Conservation (phyloP, 1,140 invertebrate species). For the Plutomurus gul region DNA sequence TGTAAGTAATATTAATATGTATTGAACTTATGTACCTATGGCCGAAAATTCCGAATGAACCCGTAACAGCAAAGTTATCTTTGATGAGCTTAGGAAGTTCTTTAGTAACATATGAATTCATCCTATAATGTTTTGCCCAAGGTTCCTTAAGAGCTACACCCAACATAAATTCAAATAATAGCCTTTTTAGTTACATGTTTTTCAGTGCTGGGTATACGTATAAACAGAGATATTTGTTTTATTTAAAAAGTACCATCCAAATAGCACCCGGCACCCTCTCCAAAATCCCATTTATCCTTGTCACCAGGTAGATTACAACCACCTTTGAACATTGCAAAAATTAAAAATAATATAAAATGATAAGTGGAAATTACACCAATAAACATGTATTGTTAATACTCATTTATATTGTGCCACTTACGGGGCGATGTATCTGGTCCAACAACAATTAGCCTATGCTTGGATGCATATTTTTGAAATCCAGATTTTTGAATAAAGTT, state of each 20-base stretch:
- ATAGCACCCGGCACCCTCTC: conserved; percentile 94
- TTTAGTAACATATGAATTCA: conserved; percentile 94
- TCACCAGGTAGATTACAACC: conserved; percentile 87
- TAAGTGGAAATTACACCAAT: neutral
- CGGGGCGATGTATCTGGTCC: conserved; percentile 52
- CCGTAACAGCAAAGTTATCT: conserved; percentile 56
- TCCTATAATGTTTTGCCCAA: conserved; percentile 92
- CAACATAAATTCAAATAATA: too few relatives aligned
- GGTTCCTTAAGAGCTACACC: conserved; percentile 85
- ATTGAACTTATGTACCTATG: conserved; percentile 54
- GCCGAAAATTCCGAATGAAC: conserved; percentile 56
- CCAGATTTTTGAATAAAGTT: conserved; percentile 97
- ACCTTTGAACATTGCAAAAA: conserved; percentile 65
- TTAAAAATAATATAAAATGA: conserved; percentile 7
- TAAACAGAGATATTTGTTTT: too few relatives aligned
- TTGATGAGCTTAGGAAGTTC: conserved; percentile 83
- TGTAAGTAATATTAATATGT: too few relatives aligned
- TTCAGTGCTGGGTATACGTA: too few relatives aligned
- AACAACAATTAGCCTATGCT: conserved; percentile 82
- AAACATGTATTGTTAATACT: neutral
- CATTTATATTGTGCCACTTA: conserved; percentile 11
- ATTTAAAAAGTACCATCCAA: too few relatives aligned
- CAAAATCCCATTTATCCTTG: conserved; percentile 90
- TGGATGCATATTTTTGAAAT: conserved; percentile 82
- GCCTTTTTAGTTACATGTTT: too few relatives aligned